phyloP scores from a whole-genome alignment of 2,113 vertebrate genomes.

The Vireo altiloquus region DNA sequence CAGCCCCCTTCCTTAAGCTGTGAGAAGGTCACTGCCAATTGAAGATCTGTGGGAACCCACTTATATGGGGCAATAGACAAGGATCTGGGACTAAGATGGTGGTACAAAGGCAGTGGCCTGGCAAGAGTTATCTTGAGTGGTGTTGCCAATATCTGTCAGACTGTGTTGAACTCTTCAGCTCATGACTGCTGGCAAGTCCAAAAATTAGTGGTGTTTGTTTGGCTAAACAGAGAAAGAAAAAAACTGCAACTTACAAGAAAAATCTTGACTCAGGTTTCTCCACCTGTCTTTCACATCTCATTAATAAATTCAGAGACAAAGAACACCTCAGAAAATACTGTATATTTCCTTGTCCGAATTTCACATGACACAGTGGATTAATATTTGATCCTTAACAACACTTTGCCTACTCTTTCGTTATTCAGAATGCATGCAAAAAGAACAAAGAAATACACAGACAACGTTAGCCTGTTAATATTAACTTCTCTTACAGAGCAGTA shows the following conservation, averaged over 20 bases:
- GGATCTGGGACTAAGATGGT: neutral
- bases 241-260: accelerated
- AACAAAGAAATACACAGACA: neutral
- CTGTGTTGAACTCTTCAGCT: neutral
- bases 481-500: neutral
- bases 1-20: neutral
- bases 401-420: neutral
- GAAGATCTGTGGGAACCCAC: neutral
- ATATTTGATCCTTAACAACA: neutral
- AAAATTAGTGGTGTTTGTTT: neutral
- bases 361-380: neutral
- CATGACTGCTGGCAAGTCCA: neutral
- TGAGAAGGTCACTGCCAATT: neutral
- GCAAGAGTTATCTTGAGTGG: neutral
- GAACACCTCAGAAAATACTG: neutral
- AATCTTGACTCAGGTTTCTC: neutral
- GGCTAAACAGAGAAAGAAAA: neutral
- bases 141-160: neutral
- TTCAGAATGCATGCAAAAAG: neutral
- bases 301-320: neutral
- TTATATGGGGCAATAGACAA: neutral
- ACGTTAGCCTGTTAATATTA: neutral
- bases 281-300: neutral
- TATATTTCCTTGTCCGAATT: neutral
- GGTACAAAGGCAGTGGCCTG: neutral